Conservation (phyloP, 1,140 invertebrate species). For the Galleria mellonella region DNA sequence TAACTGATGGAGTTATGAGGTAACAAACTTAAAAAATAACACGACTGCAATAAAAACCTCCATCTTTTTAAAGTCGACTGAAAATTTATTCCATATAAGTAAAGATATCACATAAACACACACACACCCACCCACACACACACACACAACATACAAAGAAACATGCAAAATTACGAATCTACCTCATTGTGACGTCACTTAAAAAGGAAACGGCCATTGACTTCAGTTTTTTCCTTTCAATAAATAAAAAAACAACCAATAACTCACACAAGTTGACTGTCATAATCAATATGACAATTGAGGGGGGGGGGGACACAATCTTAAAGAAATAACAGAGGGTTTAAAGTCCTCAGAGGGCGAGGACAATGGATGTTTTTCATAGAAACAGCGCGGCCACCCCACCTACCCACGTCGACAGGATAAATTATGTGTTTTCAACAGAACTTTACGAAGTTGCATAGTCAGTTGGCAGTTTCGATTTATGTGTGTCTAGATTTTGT, state of each 20-base stretch:
- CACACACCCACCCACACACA: too few relatives aligned
- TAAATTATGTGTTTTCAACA: constrained; percentile 45
- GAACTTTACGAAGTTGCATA: constrained; percentile 28
- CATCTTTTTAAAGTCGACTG: too few relatives aligned
- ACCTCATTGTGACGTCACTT: too few relatives aligned
- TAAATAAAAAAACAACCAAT: constrained; percentile 30
- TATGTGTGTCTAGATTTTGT: too few relatives aligned
- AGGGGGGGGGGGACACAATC: constrained; percentile 52
- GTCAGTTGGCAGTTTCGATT: constrained; percentile 1
- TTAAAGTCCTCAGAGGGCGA: constrained; percentile 50
- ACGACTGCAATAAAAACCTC: too few relatives aligned
- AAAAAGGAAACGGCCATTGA: too few relatives aligned
- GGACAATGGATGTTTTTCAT: constrained; percentile 56
- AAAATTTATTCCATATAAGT: too few relatives aligned
- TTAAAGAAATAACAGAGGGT: constrained; percentile 40
- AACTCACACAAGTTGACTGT: constrained; percentile 38
- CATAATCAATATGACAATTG: constrained; percentile 50
- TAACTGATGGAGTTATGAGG: too few relatives aligned
- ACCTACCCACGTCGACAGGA: constrained; percentile 31
- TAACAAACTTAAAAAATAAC: too few relatives aligned
- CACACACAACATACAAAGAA: too few relatives aligned
- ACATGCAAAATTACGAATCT: too few relatives aligned
- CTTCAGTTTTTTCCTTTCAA: constrained; percentile 11
- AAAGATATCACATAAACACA: too few relatives aligned
- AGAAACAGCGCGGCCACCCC: constrained; percentile 23